Conservation (phyloP, 2,888 invertebrate species). For the Ochropleura leucogaster region DNA sequence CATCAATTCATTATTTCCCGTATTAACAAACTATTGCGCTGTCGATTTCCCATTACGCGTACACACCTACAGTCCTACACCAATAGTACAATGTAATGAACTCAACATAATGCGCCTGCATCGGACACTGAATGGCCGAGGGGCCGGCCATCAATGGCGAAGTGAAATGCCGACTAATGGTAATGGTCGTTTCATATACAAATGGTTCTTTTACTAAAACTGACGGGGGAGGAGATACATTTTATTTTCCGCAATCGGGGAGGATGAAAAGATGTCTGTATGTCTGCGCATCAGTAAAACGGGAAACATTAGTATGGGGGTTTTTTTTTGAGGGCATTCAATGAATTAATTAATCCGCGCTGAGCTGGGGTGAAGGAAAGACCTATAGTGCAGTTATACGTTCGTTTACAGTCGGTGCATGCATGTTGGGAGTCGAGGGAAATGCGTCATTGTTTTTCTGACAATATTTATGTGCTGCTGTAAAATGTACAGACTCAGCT, state of each 20-base stretch:
- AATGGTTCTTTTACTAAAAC: slow-evolving; percentile 69
- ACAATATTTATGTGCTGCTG: slow-evolving; percentile 44
- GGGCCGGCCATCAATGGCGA: slow-evolving; percentile 65
- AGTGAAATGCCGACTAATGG: slow-evolving; percentile 67
- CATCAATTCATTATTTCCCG: slow-evolving; percentile 42
- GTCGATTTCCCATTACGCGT: slow-evolving; percentile 52
- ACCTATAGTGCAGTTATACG: slow-evolving; percentile 4
- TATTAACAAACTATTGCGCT: slow-evolving; percentile 45
- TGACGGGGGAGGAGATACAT: slow-evolving; percentile 61
- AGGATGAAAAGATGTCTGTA: slow-evolving; percentile 61
- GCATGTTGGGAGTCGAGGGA: slow-evolving; percentile 32
- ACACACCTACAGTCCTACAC: slow-evolving; percentile 49
- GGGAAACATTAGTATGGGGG: slow-evolving; percentile 59
- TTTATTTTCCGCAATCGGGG: slow-evolving; percentile 63
- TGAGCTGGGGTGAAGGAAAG: slow-evolving; percentile 41
- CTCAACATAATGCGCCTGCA: slow-evolving; percentile 65
- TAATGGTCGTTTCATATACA: slow-evolving; percentile 71
- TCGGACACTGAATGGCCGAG: slow-evolving; percentile 66
- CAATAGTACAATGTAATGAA: slow-evolving; percentile 63
- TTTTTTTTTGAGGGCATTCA: slow-evolving; percentile 58
- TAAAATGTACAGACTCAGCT: slow-evolving; percentile 8
- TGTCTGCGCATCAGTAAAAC: slow-evolving; percentile 52
- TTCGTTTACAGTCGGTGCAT: slow-evolving; percentile 17
- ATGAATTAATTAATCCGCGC: slow-evolving; percentile 59
- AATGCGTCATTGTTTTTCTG: slow-evolving; percentile 38